Conservation (phyloP, 2,888 invertebrate genomes). For the Cerceris rybyensis region DNA sequence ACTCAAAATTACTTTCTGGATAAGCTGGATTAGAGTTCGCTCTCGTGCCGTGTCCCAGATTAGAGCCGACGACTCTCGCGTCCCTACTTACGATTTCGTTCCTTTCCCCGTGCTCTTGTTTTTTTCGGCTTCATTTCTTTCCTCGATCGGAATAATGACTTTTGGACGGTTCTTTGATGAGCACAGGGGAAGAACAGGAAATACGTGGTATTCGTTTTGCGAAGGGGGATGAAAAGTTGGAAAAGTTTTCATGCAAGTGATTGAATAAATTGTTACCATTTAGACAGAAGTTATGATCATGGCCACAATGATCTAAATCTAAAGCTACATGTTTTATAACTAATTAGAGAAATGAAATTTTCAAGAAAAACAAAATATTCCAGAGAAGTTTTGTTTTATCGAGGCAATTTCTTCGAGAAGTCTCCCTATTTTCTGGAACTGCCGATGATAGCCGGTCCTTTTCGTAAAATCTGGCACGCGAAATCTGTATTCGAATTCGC, state of each 20-base stretch:
- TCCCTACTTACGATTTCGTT: constrained; percentile 57
- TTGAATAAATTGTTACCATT: too few species aligned
- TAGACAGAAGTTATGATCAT: too few species aligned
- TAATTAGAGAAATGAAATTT: too few species aligned
- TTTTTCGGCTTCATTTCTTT: constrained; percentile 45
- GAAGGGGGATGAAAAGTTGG: too few species aligned
- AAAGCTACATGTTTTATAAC: too few species aligned
- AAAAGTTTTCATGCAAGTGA: too few species aligned
- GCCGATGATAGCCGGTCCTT: constrained; percentile 11
- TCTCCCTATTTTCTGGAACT: background rate
- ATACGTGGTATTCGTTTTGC: background rate
- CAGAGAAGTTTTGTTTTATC: too few species aligned
- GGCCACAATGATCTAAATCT: too few species aligned
- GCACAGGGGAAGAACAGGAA: background rate
- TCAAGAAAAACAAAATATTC: too few species aligned
- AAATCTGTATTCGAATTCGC: constrained; percentile 58
- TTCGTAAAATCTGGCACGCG: constrained; percentile 58
- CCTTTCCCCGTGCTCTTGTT: constrained; percentile 44
- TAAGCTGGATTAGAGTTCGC: constrained; percentile 85
- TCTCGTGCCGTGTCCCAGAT: constrained; percentile 80
- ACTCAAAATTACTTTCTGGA: constrained; percentile 86
- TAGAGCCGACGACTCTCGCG: constrained; percentile 78
- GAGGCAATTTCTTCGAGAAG: too few species aligned
- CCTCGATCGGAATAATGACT: constrained; percentile 42
- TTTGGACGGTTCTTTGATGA: background rate